Conservation (phyloP, 2,113 vertebrate genomes). For the Uropsilus gracilis region DNA sequence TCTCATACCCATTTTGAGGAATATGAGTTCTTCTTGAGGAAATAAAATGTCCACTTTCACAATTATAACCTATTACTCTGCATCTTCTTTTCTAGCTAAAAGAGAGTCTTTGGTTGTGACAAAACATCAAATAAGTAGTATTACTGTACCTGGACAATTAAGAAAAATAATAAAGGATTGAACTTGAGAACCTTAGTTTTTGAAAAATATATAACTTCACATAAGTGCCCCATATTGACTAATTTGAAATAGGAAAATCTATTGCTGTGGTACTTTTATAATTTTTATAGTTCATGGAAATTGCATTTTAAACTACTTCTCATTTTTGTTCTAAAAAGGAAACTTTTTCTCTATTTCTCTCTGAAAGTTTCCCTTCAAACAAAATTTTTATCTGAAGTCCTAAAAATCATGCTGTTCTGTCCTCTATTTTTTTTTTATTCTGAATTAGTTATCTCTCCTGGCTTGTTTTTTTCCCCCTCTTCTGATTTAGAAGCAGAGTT, state of each 20-base stretch:
- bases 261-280: neutral
- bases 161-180: conserved; percentile 7
- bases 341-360: neutral
- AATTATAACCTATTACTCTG: neutral
- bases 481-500: conserved; percentile 35
- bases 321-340: conserved; percentile 12
- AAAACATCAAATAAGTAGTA: neutral
- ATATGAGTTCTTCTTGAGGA: conserved; percentile 12
- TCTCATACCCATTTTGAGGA: neutral
- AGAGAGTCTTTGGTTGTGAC: neutral
- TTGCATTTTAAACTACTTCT: neutral
- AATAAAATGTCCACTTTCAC: neutral
- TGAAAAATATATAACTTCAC: conserved; percentile 1
- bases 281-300: neutral
- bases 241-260: conserved; percentile 44
- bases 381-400: conserved; percentile 44
- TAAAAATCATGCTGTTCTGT: neutral
- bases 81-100: neutral
- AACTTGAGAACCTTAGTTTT: neutral
- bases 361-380: conserved; percentile 39
- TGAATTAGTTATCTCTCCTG: conserved; percentile 16
- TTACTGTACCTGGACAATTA: conserved; percentile 1
- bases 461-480: neutral
- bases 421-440: conserved; percentile 39
- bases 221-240: neutral